Evolutionary conservation across 1,140 invertebrate genomes (phyloP), one percentile per base, ranked within the genome.

Genomic region (Procambarus virginalis): DNA sequence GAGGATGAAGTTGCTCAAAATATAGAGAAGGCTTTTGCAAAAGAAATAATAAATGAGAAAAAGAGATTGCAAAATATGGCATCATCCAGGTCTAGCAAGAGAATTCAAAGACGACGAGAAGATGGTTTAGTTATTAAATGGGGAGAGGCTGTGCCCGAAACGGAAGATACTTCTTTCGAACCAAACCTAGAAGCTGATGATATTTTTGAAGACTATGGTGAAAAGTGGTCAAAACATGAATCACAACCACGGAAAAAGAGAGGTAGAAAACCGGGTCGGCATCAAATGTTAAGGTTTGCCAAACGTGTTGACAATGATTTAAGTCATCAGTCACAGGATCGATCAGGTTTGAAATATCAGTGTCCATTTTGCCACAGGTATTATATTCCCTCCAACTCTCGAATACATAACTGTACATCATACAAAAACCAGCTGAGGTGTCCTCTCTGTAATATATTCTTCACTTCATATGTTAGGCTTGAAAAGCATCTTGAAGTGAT

Each of bases 401-500:
- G 81, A 14, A 64, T 89, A 20, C 87, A 89, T 78, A 60, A 77
- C 48, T 89, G 87, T 70, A 89, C 81, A n/a, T 89, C 87, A 17
- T 89, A 89, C 34, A 89, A 89, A 64, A 89, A 89, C 45, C 80
- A 89, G 81, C 46, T 89, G 58, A 73, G 87, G 58, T 89, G 87
- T 55, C 80, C 64, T 10, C n/a, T 81, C 2, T 89, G 87, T 84
- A 89, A 89, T 55, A 84, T 89, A 49, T 89, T 89, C 48, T 89
- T 89, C 22, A 89, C 87, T 2, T 84, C 87, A 45, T 77, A 83
- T 22, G 64, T 89, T 5, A 89, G 87, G 68, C 73, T 89, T 46
- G 87, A 89, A 49, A 89, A 81, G 51, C 87, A 89, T 84, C 77
- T 89, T 45, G 87, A 89, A 84, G 87, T 89, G 17, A 84, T 89